These are phyloP conservation scores for Bambusicola thoracicus DNA, from an alignment of 2,113 vertebrate genomes.

Conservation along the genomic window DNA sequence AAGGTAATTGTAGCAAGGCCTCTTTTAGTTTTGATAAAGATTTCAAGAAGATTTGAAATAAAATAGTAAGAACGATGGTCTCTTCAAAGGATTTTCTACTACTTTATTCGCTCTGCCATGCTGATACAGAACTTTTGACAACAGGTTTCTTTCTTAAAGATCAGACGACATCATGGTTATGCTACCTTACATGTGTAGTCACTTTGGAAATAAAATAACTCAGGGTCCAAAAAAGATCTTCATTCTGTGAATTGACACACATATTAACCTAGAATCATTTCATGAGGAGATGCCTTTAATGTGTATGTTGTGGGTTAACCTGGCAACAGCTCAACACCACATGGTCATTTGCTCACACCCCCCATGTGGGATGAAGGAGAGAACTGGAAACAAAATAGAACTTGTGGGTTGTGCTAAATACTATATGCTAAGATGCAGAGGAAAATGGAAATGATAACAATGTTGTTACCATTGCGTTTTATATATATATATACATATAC, in stretches of 20 bases:
- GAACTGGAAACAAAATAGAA: too few species aligned
- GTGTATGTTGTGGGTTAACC: too few species aligned
- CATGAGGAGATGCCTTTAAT: not conserved
- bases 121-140: not conserved
- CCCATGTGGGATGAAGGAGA: too few species aligned
- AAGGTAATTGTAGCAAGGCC: not conserved
- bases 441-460: too few species aligned
- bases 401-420: too few species aligned
- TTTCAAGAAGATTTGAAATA: not conserved
- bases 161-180: not conserved
- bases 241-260: not conserved
- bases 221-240: not conserved
- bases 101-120: not conserved
- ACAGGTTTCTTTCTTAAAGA: not conserved
- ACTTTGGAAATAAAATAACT: not conserved
- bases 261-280: not conserved
- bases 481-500: too few species aligned
- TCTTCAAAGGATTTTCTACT: not conserved
- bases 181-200: not conserved
- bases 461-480: too few species aligned
- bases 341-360: too few species aligned
- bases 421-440: too few species aligned
- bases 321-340: too few species aligned
- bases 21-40: not conserved
- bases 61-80: not conserved